Base-by-base conservation (phyloP, 2,797 vertebrate species). In the Emydoidea blandingii region DNA sequence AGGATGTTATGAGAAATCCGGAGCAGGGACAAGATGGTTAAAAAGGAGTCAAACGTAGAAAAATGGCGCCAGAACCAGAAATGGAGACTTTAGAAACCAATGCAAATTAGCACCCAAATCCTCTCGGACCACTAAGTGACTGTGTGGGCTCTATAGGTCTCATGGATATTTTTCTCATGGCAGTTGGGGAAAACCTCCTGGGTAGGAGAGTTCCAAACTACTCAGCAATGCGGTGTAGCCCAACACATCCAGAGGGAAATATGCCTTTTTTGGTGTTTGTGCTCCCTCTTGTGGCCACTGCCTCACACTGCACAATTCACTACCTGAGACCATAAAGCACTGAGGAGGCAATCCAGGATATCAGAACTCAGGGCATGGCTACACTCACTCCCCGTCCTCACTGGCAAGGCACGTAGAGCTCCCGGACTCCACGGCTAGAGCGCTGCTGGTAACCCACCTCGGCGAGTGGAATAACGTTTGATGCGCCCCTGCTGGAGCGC, bases 261-360 rank as follows among this genome's bases (percentile, higher is more conserved):
- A 31, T 16, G 57, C 79, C 76, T 76, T 94, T 83, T 85, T 14
- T 93, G 89, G 93, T 82, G 91, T 44, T 3, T 23, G 87, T 25
- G 95, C 95, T 49, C 98, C 47, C 96, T 97, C 97, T 83, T 2
- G 96, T 81, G 98, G 97, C 82, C 7, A 3, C 2, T 5, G 0
- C 1, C 1, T 3, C 27, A 4, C 9, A 81, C 29, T 54, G 49
- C 80, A 82, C 31, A 34, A 8, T 10, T 8, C 4, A 12, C 34
- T 14, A n/a, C 74, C 25, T 5, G 12, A 76, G 41, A 8, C 9
- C 27, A 31, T 49, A 49, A 49, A 18, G 15, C 41, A 10, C 23
- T 5, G 44, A 29, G 72, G 25, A 76, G 11, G 12, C 68, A 72
- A 23, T 21, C 23, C 41, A 47, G 25, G 41, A 44, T 76, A 47